These are phyloP conservation scores for Pachypeltis micranthus DNA, from an alignment of 1,140 invertebrate genomes.

Conservation along the genomic window DNA sequence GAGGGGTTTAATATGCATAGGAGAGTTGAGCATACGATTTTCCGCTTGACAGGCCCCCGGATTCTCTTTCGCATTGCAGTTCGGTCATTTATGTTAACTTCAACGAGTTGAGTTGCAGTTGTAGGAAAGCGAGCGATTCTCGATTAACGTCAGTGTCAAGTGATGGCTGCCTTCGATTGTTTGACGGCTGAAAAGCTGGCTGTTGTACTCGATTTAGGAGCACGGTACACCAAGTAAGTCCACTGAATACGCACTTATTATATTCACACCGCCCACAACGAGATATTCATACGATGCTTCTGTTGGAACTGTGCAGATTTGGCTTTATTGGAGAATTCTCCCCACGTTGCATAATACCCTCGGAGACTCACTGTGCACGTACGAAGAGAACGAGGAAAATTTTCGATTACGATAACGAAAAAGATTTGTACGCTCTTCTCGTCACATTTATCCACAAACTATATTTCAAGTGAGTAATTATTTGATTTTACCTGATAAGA, in stretches of 20 bases:
- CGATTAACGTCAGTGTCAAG: too few species aligned
- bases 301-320: constrained; percentile 47
- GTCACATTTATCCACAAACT: constrained; percentile 79
- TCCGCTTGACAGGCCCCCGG: too few species aligned
- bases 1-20: too few species aligned
- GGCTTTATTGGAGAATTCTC: constrained; percentile 80
- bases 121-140: too few species aligned
- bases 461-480: constrained; percentile 64
- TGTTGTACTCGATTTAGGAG: constrained; percentile 81
- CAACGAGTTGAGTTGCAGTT: too few species aligned
- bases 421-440: constrained; percentile 72
- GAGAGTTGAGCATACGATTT: too few species aligned
- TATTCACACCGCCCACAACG: too few species aligned
- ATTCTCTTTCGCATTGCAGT: too few species aligned
- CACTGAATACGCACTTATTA: too few species aligned
- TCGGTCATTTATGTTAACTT: too few species aligned
- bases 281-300: background rate
- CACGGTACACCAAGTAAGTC: constrained; percentile 85
- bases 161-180: constrained; percentile 24
- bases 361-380: constrained; percentile 56
- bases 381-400: constrained; percentile 50
- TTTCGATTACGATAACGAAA: constrained; percentile 53
- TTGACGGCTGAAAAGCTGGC: constrained; percentile 26
- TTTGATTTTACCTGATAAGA: constrained; percentile 5
- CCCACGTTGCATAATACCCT: constrained; percentile 75